These are phyloP conservation scores for Eupithecia insigniata DNA, from an alignment of 2,888 invertebrate species.

Conservation along the genomic window DNA sequence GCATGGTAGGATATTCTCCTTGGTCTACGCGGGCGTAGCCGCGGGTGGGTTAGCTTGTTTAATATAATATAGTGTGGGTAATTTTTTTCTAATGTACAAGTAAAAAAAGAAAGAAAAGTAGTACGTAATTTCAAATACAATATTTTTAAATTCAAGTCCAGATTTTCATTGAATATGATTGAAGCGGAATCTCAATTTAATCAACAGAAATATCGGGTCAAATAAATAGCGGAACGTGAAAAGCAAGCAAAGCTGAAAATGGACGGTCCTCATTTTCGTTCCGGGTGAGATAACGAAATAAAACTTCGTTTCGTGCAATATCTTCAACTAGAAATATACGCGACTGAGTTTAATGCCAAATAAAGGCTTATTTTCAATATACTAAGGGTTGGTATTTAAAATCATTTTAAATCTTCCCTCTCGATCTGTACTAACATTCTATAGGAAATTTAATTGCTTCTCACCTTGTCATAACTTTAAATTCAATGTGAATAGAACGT, in stretches of 20 bases:
- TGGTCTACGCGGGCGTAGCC: no score
- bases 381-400: background rate
- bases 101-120: background rate
- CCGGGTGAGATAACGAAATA: constrained; percentile 58
- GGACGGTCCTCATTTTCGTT: constrained; percentile 50
- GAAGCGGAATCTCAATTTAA: background rate
- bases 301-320: constrained; percentile 47
- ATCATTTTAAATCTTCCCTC: background rate
- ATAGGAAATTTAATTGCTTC: background rate
- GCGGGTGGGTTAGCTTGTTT: no score
- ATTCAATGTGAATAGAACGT: no score
- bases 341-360: background rate
- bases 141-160: background rate
- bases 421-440: background rate
- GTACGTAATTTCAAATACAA: background rate
- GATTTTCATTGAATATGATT: background rate
- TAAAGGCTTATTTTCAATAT: background rate
- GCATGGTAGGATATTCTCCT: no score
- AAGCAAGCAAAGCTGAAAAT: constrained; percentile 42
- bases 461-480: background rate
- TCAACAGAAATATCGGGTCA: constrained; percentile 14
- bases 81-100: background rate
- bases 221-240: constrained; percentile 39
- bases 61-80: background rate
- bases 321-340: constrained; percentile 9